Evolutionary conservation across 2,888 invertebrate species (phyloP).

Genomic region (Agrotis exclamationis): DNA sequence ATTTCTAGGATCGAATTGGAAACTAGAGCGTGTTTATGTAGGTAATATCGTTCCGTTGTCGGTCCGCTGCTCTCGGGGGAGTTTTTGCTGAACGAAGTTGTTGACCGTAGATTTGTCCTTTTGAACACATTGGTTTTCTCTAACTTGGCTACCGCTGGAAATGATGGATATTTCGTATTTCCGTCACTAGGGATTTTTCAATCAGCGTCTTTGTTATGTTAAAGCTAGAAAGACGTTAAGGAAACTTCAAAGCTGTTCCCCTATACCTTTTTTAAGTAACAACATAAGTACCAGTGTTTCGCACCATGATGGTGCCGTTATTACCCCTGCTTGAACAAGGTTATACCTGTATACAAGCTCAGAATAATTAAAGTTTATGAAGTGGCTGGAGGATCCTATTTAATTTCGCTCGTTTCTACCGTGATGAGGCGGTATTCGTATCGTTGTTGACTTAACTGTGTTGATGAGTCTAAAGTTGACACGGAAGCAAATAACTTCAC

Average conservation of each 20-base stretch:
- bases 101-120: conserved; percentile 36
- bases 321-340: conserved; percentile 19
- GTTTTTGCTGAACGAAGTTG: conserved; percentile 35
- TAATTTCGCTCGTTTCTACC: conserved; percentile 54
- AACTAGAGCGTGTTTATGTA: conserved; percentile 50
- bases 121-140: conserved; percentile 30
- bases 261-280: conserved; percentile 4
- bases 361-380: conserved; percentile 58
- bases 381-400: conserved; percentile 54
- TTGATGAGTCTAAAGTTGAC: conserved; percentile 30
- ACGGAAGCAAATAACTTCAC: conserved; percentile 18
- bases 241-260: conserved; percentile 8
- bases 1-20: conserved; percentile 46
- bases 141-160: conserved; percentile 4
- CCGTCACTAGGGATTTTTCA: neutral
- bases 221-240: conserved; percentile 5
- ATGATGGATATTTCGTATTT: conserved; percentile 6
- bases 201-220: neutral
- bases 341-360: conserved; percentile 15
- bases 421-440: conserved; percentile 40
- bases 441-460: conserved; percentile 35
- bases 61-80: conserved; percentile 31
- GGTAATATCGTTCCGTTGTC: conserved; percentile 47
- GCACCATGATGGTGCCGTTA: conserved; percentile 34
- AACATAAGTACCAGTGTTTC: conserved; percentile 22